A percentile compares a stretch with the other conserved stretches of the same genome.
phyloP scores from a whole-genome alignment of 2,113 vertebrate genomes.

The Pseudorectes ferrugineus region DNA sequence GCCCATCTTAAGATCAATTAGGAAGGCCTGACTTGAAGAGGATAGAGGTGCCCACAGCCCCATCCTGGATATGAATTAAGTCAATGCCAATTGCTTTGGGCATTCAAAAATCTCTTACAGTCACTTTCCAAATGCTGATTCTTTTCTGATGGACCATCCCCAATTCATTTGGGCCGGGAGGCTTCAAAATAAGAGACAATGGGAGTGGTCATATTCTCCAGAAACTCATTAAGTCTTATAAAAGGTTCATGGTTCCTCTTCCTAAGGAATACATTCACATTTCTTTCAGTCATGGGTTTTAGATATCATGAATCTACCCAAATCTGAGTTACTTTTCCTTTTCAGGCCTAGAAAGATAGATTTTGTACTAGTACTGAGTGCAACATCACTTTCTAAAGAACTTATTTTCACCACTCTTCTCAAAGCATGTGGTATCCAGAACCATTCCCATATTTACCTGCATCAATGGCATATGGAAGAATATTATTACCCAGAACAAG shows the following conservation, averaged over 20 bases:
- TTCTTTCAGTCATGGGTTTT: constrained; percentile 25
- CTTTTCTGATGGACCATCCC: background rate
- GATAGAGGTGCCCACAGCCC: background rate
- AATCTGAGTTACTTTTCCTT: background rate
- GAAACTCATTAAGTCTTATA: background rate
- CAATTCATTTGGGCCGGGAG: background rate
- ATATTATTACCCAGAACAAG: background rate
- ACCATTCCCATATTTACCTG: background rate
- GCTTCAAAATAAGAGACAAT: background rate
- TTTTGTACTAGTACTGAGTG: background rate
- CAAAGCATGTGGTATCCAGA: background rate
- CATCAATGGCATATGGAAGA: background rate
- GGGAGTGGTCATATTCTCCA: background rate
- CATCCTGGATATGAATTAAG: background rate
- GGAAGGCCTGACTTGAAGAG: background rate
- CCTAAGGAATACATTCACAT: constrained; percentile 39
- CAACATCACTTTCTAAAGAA: background rate
- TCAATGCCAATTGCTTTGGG: background rate
- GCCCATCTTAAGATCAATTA: background rate
- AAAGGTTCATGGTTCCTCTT: constrained; percentile 1
- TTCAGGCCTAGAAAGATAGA: background rate
- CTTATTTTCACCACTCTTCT: background rate
- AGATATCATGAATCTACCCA: background rate
- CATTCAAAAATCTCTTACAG: background rate
- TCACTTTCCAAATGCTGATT: background rate